Percentiles rank a stretch among this genome's conserved stretches.
phyloP scores from a whole-genome alignment of 2,888 invertebrate species.

The Andrena hattorfiana region DNA sequence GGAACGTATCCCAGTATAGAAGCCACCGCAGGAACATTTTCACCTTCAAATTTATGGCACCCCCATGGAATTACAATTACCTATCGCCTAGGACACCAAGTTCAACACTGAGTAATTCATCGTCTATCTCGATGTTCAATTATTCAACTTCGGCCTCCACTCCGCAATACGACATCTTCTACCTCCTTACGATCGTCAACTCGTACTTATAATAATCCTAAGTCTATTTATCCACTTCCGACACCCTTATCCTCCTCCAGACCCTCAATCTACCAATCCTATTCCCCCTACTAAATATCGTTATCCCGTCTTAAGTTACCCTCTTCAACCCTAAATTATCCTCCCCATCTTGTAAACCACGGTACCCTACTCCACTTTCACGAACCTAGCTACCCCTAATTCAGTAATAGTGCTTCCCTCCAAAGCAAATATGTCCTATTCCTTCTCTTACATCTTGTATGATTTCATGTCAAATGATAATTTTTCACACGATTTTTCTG shows the following conservation, averaged over 20 bases:
- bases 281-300: no score
- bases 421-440: no score
- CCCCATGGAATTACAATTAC: constrained; percentile 31
- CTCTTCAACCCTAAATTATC: not conserved
- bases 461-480: no score
- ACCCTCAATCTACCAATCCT: no score
- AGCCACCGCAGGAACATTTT: not conserved
- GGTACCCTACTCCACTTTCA: not conserved
- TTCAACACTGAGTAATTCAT: constrained; percentile 10
- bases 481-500: no score
- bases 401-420: no score
- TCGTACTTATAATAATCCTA: constrained; percentile 4
- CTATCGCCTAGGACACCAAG: constrained; percentile 6
- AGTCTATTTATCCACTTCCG: not conserved
- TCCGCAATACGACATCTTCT: constrained; percentile 9
- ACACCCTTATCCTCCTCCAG: not conserved
- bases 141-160: constrained; percentile 8
- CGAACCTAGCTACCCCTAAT: not conserved
- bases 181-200: not conserved
- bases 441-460: no score
- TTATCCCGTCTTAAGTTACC: not conserved
- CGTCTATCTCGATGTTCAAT: constrained; percentile 7
- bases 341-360: not conserved
- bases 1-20: constrained; percentile 6
- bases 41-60: not conserved